Percentiles rank a stretch among this genome's conserved stretches.
These are phyloP conservation scores for Nephrotoma flavescens DNA, from an alignment of 2,888 invertebrate genomes.

Conservation along the genomic window DNA sequence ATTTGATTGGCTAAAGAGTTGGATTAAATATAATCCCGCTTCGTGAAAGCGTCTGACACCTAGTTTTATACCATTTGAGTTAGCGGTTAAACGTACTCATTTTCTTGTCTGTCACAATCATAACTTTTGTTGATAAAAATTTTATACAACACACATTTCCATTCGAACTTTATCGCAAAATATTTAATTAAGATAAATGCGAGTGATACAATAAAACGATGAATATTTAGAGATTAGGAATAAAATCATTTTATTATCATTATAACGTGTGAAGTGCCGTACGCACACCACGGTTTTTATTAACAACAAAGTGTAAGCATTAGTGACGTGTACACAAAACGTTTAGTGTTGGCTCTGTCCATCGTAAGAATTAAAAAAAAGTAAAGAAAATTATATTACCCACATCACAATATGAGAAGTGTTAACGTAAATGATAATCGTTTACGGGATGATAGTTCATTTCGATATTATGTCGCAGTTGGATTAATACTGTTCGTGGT, in stretches of 20 bases:
- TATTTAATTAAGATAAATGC: background rate
- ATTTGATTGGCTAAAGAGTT: too few species aligned
- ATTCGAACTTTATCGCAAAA: background rate
- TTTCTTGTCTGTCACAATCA: background rate
- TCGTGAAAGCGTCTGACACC: too few species aligned
- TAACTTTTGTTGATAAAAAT: background rate
- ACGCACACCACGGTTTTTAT: background rate
- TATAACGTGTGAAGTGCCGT: background rate
- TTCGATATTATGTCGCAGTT: slow-evolving; percentile 15
- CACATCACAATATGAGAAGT: background rate
- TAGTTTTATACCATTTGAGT: background rate
- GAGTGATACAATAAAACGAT: background rate
- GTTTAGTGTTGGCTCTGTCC: background rate
- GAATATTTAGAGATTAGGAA: background rate
- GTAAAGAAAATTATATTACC: background rate
- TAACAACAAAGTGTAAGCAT: background rate
- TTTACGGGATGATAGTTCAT: background rate
- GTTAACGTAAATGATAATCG: background rate
- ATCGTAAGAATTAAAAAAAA: background rate
- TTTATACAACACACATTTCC: background rate
- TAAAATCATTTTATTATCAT: background rate
- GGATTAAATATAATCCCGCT: too few species aligned
- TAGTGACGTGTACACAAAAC: background rate
- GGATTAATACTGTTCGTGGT: slow-evolving; percentile 20
- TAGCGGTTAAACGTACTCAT: background rate